Percentiles rank a stretch among this genome's conserved stretches.
These are phyloP conservation scores for Oscheius sp. DNA, from an alignment of 2,888 invertebrate species.

Conservation along the genomic window DNA sequence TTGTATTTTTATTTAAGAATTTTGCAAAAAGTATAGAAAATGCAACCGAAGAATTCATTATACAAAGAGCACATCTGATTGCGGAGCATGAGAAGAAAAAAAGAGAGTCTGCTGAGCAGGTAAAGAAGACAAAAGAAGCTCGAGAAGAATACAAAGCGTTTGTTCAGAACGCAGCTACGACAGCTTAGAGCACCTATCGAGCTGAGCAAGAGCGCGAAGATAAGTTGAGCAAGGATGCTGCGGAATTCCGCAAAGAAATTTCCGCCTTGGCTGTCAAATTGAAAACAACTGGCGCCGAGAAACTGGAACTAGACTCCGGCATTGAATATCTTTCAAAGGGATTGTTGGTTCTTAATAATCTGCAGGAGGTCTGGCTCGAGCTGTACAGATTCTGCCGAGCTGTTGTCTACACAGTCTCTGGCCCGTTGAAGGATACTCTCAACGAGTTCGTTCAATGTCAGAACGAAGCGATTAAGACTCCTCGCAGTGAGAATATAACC, in stretches of 20 bases:
- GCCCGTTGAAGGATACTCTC: background rate
- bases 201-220: background rate
- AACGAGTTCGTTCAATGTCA: background rate
- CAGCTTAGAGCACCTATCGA: background rate
- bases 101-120: background rate
- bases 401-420: background rate
- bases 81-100: background rate
- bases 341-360: background rate
- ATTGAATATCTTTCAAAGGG: background rate
- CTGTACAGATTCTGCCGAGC: background rate
- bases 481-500: background rate
- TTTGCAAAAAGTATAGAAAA: background rate
- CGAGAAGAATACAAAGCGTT: too few species aligned
- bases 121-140: background rate
- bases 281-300: background rate
- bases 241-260: background rate
- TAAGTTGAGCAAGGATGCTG: background rate
- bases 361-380: background rate
- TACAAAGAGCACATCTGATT: background rate
- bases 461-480: background rate
- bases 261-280: background rate
- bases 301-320: background rate
- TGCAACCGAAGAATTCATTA: background rate
- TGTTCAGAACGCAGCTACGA: background rate
- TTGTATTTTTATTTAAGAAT: background rate